Evolutionary conservation across 2,888 invertebrate species (phyloP).

Genomic region (Schizaphis graminum): DNA sequence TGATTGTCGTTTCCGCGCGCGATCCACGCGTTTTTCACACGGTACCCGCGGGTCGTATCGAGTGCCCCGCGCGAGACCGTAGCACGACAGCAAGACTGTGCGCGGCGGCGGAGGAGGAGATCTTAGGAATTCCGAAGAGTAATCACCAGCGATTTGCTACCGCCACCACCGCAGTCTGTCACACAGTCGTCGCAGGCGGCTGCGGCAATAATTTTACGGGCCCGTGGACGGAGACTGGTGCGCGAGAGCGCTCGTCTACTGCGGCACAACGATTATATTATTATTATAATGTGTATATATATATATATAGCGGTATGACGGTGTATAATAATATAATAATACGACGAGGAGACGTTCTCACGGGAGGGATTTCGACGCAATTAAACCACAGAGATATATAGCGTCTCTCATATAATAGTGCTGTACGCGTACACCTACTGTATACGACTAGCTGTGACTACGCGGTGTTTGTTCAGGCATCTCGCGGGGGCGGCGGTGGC

Average conservation of each 20-base stretch:
- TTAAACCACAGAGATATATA: constrained; percentile 37
- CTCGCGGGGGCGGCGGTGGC: neutral
- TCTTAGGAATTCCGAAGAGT: constrained; percentile 4
- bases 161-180: constrained; percentile 19
- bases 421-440: neutral
- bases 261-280: neutral
- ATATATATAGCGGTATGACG: no score
- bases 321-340: neutral
- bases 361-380: constrained; percentile 49
- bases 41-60: neutral
- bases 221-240: neutral
- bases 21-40: neutral
- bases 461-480: constrained; percentile 47
- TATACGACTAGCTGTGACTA: neutral
- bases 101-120: neutral
- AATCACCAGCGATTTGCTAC: constrained; percentile 26
- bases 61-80: neutral
- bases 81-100: neutral
- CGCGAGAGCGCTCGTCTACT: neutral
- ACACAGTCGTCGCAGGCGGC: neutral
- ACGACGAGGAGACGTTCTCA: constrained; percentile 39
- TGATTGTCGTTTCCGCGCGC: neutral
- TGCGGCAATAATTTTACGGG: neutral
- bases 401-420: neutral
- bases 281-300: neutral